Evolutionary conservation across 2,888 invertebrate genomes (phyloP).

Genomic region (Eupithecia inturbata): DNA sequence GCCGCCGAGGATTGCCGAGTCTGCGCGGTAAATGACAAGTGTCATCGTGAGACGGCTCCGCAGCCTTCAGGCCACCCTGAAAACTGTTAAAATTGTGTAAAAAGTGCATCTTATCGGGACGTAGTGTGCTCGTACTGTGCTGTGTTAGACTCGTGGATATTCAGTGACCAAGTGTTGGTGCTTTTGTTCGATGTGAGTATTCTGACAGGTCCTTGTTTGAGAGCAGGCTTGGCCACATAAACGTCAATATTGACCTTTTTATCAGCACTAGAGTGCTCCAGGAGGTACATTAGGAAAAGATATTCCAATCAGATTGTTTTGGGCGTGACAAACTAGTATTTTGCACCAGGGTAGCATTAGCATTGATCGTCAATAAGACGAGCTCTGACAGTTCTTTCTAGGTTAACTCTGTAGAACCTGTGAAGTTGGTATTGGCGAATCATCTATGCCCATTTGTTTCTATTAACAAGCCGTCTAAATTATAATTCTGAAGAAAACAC

Average conservation of each 20-base stretch:
- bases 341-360: constrained; percentile 12
- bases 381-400: background rate
- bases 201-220: constrained; percentile 50
- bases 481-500: constrained; percentile 41
- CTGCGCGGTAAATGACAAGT: constrained; percentile 74
- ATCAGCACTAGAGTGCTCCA: background rate
- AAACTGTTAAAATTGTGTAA: constrained; percentile 65
- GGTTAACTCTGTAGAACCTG: background rate
- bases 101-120: constrained; percentile 55
- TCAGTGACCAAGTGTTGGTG: constrained; percentile 47
- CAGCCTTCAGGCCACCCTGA: constrained; percentile 77
- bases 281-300: background rate
- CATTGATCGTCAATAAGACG: constrained; percentile 27
- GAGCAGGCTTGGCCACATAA: constrained; percentile 48
- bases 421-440: background rate
- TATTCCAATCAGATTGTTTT: constrained; percentile 6
- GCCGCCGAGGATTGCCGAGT: constrained; percentile 57
- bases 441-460: background rate
- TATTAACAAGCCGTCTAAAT: background rate
- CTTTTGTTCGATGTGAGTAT: constrained; percentile 67
- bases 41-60: constrained; percentile 76
- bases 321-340: constrained; percentile 22
- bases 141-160: constrained; percentile 51
- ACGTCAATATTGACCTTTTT: constrained; percentile 39
- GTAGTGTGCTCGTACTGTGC: constrained; percentile 56